These are phyloP conservation scores for Xylota sylvarum DNA, from an alignment of 2,888 invertebrate genomes.

Conservation along the genomic window DNA sequence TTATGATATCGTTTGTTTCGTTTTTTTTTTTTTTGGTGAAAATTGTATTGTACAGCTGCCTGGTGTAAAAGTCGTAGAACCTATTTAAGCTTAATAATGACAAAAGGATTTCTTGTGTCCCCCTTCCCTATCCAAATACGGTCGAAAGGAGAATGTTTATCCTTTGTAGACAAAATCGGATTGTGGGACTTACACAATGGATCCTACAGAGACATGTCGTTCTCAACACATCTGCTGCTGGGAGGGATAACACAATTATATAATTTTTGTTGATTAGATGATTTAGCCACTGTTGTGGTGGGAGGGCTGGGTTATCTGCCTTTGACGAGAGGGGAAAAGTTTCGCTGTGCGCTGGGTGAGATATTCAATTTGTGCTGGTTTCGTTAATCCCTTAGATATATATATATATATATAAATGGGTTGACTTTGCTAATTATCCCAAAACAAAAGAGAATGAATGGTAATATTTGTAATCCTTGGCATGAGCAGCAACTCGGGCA, in stretches of 20 bases:
- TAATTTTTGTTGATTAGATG: slow-evolving; percentile 56
- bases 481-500: background rate
- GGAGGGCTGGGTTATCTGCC: too few relatives aligned
- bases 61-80: slow-evolving; percentile 34
- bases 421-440: slow-evolving; percentile 31
- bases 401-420: background rate
- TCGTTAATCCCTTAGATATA: slow-evolving; percentile 36
- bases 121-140: background rate
- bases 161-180: slow-evolving; percentile 36
- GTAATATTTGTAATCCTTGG: slow-evolving; percentile 15
- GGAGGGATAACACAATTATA: slow-evolving; percentile 38
- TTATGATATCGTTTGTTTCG: slow-evolving; percentile 47
- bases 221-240: slow-evolving; percentile 44
- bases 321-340: slow-evolving; percentile 27
- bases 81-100: slow-evolving; percentile 64
- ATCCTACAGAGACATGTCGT: slow-evolving; percentile 6
- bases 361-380: slow-evolving; percentile 57
- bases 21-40: slow-evolving; percentile 8
- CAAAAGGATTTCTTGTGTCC: slow-evolving; percentile 47
- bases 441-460: slow-evolving; percentile 7
- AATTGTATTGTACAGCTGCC: background rate
- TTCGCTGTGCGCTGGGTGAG: slow-evolving; percentile 37
- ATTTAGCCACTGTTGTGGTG: slow-evolving; percentile 1
- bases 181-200: slow-evolving; percentile 33
- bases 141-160: slow-evolving; percentile 15